Conservation (phyloP, 92 coral and sea anemone species). For the Porites divaricata region DNA sequence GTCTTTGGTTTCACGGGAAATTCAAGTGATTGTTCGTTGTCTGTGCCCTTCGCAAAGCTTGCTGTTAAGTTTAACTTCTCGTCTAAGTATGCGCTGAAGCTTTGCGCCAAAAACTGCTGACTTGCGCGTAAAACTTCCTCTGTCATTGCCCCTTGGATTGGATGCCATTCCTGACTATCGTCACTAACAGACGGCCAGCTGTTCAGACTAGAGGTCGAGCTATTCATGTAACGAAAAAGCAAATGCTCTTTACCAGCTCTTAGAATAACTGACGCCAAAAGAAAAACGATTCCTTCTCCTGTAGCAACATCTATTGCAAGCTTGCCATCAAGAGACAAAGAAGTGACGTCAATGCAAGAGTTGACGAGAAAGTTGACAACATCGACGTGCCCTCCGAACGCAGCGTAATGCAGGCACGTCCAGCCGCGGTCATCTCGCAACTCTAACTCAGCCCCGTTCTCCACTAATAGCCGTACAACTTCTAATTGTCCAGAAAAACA, state of each 20-base stretch:
- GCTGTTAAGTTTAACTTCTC: constrained; percentile 62
- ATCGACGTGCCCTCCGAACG: constrained; percentile 75
- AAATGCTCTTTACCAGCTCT: constrained; percentile 83
- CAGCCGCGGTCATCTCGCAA: constrained; percentile 80
- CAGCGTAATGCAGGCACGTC: constrained; percentile 88
- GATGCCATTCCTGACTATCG: constrained; percentile 16
- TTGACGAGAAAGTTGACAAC: constrained; percentile 67
- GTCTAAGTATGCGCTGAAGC: constrained; percentile 60
- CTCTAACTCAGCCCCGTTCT: constrained; percentile 84
- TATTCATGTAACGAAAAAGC: constrained; percentile 73
- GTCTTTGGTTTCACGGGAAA: background rate
- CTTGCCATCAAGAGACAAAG: constrained; percentile 75
- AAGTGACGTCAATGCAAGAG: constrained; percentile 81
- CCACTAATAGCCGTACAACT: constrained; percentile 71
- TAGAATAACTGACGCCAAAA: constrained; percentile 79
- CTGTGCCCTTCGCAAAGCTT: constrained; percentile 8
- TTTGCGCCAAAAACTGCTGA: constrained; percentile 68
- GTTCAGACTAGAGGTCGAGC: constrained; percentile 71
- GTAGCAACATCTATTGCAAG: constrained; percentile 84
- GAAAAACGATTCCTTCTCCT: constrained; percentile 90
- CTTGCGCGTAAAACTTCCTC: constrained; percentile 78
- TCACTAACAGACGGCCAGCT: constrained; percentile 62
- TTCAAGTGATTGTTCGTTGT: constrained; percentile 10
- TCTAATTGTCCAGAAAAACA: constrained; percentile 82
- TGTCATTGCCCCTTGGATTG: constrained; percentile 52